These are phyloP conservation scores for Plestiodon gilberti DNA, from an alignment of 2,113 vertebrate genomes.

Conservation along the genomic window DNA sequence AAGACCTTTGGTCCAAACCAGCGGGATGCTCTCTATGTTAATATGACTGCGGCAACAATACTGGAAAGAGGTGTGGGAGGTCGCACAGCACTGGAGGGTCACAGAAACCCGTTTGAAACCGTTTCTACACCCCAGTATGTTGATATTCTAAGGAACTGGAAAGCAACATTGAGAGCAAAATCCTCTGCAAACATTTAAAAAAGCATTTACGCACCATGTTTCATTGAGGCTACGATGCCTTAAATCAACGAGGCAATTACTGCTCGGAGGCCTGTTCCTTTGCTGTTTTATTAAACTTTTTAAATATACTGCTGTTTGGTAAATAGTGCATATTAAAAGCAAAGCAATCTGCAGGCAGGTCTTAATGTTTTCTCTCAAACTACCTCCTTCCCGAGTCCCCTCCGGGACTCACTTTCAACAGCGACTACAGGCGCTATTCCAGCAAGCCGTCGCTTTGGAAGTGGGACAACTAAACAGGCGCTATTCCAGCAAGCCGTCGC, in stretches of 20 bases:
- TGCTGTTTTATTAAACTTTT: constrained; percentile 77
- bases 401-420: constrained; percentile 19
- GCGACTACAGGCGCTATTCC: background rate
- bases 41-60: no score
- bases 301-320: constrained; percentile 71
- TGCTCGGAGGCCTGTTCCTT: constrained; percentile 67
- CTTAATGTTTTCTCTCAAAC: constrained; percentile 52
- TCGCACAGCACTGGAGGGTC: background rate
- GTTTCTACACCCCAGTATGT: rapidly evolving
- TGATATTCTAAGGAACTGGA: constrained; percentile 26
- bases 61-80: no score
- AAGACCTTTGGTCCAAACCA: no score
- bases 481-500: constrained; percentile 22
- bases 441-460: no score
- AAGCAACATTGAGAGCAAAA: constrained; percentile 60
- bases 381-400: constrained; percentile 32
- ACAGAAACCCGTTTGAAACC: rapidly evolving
- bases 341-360: constrained; percentile 61
- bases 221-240: constrained; percentile 50
- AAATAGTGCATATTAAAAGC: constrained; percentile 74
- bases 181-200: constrained; percentile 57
- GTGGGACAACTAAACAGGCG: background rate
- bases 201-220: constrained; percentile 60
- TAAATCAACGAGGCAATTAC: constrained; percentile 81
- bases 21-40: no score